These are phyloP conservation scores for Sorex araneus DNA, from an alignment of 2,113 vertebrate species.

Conservation along the genomic window DNA sequence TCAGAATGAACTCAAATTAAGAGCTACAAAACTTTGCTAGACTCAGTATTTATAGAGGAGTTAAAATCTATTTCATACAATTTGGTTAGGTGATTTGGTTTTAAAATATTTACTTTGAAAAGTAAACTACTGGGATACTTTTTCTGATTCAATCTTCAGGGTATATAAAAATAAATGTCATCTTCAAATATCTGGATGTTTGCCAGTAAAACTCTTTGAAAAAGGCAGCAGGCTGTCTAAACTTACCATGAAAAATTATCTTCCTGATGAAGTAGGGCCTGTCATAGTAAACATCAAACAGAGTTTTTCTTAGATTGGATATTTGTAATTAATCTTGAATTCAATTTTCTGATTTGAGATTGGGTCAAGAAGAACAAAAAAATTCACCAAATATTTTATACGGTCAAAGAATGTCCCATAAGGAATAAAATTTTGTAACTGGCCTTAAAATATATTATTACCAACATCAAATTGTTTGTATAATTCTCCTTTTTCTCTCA, in stretches of 20 bases:
- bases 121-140: slow-evolving; percentile 2
- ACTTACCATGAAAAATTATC: not conserved
- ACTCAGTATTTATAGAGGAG: not conserved
- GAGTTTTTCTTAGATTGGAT: not conserved
- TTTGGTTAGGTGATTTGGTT: not conserved
- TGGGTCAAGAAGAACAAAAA: slow-evolving; percentile 15
- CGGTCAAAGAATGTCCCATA: slow-evolving; percentile 31
- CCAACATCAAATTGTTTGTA: not conserved
- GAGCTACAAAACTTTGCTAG: not conserved
- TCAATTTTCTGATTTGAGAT: slow-evolving; percentile 24
- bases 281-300: slow-evolving; percentile 16
- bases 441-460: not conserved
- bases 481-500: not conserved
- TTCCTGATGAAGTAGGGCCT: not conserved
- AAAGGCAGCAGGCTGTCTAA: slow-evolving; percentile 7
- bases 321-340: slow-evolving; percentile 14
- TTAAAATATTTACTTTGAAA: slow-evolving; percentile 48
- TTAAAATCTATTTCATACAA: not conserved
- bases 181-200: slow-evolving; percentile 2
- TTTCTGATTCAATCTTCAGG: slow-evolving; percentile 35
- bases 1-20: slow-evolving; percentile 48
- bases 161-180: slow-evolving; percentile 39
- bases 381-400: not conserved
- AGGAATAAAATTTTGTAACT: not conserved
- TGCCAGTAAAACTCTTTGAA: not conserved